Conservation (phyloP, 2,888 invertebrate genomes). For the Oconnorella tubifera region DNA sequence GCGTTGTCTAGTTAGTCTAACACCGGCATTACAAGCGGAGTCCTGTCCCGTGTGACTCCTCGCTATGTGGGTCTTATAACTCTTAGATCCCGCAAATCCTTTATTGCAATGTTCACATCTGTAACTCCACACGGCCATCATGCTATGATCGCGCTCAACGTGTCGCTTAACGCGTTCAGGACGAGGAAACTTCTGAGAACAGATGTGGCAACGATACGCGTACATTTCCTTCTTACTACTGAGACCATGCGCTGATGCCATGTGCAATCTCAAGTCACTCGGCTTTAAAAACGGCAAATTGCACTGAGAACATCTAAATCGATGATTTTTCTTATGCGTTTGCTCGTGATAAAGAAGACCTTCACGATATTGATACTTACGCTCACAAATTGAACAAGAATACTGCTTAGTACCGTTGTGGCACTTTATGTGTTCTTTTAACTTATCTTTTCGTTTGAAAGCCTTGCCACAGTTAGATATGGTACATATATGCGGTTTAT, state of each 20-base stretch:
- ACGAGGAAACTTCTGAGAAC: conserved; percentile 21
- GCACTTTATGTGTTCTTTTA: conserved; percentile 26
- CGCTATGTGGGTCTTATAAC: conserved; percentile 25
- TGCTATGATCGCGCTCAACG: conserved; percentile 24
- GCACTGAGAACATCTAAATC: conserved; percentile 25
- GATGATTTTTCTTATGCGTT: conserved; percentile 22
- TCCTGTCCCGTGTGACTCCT: conserved; percentile 12
- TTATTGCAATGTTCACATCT: conserved; percentile 24
- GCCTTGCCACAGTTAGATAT: conserved; percentile 26
- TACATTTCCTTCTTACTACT: conserved; percentile 19
- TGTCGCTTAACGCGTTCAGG: conserved; percentile 32
- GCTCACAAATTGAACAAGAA: conserved; percentile 24
- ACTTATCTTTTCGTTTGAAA: conserved; percentile 33
- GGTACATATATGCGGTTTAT: conserved; percentile 27
- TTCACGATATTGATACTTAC: conserved; percentile 27
- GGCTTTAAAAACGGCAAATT: conserved; percentile 20
- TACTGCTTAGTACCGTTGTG: conserved; percentile 30
- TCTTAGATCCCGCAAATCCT: conserved; percentile 31
- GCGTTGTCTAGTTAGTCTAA: neutral
- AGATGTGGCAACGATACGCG: conserved; percentile 26
- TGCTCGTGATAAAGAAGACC: conserved; percentile 32
- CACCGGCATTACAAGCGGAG: neutral
- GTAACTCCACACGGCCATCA: conserved; percentile 20
- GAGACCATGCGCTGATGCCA: conserved; percentile 20
- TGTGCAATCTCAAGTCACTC: conserved; percentile 22